Base-by-base conservation (phyloP, 2,797 vertebrate genomes). In the Sebastolobus alascanus region DNA sequence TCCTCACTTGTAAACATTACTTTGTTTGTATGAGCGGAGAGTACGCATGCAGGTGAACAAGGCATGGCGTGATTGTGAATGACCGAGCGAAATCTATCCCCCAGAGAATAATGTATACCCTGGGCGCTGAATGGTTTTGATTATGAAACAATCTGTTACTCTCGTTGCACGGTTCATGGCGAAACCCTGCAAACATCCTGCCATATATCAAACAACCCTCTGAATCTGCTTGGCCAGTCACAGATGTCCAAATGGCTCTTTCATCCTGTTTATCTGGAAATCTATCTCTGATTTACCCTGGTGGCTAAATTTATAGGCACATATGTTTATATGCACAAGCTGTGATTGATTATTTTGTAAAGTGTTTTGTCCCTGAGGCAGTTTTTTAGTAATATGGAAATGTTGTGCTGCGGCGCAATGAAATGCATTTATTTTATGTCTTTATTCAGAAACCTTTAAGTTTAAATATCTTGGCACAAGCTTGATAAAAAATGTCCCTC, bases 191-290 rank as follows among this genome's bases (percentile, higher is more conserved):
- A 93, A 90, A 93, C 88, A 88, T 92, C 83, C 87, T 87, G 83
- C 37, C 65, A 52, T 87, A 80, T 82, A 84, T 89, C 89, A 93
- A 90, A 87, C 81, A 90, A 79, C 25, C 52, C 63, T 77, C 71
- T 12, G 54, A 78, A 46, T 86, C 54, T 38, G 73, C 73, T 75
- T 25, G 65, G 68, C 82, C 76, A 38, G 46, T 83, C 83, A 27
- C 86, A 90, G 87, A 90, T 85, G 84, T 89, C 87, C 60, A 84
- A 82, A 88, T 82, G 2, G 25, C 70, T 83, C 72, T 70, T 83
- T 84, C 68, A 59, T 85, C 85, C 89, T 90, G 90, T 92, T 92
- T 87, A 84, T 90, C 84, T 90, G 69, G 58, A 82, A 90, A 84
- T 52, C 60, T 80, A 89, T 86, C 75, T 81, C 77, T 67, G 70